phyloP scores from a whole-genome alignment of 2,797 vertebrate species.

The Pipistrellus nathusii region DNA sequence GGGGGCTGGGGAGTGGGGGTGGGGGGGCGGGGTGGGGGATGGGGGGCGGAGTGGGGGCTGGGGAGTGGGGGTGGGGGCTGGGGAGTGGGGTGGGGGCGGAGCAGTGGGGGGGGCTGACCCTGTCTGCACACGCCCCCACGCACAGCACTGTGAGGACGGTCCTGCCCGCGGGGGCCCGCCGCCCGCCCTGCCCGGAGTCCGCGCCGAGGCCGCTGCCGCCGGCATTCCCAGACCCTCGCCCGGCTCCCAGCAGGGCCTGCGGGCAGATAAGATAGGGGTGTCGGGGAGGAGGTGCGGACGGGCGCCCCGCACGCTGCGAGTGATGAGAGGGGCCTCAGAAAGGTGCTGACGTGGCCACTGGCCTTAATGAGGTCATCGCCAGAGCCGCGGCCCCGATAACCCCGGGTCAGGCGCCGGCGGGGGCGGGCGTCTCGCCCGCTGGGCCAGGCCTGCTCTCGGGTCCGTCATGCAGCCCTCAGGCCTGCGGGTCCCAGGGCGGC shows the following conservation, averaged over 20 bases:
- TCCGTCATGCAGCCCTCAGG: background rate
- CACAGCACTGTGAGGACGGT: too few relatives aligned
- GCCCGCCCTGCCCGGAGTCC: conserved; percentile 57
- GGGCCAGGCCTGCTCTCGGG: conserved; percentile 47
- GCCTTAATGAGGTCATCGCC: conserved; percentile 91
- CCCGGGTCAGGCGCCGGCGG: conserved; percentile 84
- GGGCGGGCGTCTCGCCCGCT: conserved; percentile 63
- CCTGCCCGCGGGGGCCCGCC: conserved; percentile 65
- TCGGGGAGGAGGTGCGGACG: conserved; percentile 86
- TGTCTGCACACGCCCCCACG: too few relatives aligned
- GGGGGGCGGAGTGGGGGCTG: too few relatives aligned
- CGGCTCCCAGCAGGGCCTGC: conserved; percentile 84
- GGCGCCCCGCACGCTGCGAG: conserved; percentile 83
- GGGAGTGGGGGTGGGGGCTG: too few relatives aligned
- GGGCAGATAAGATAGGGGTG: conserved; percentile 89
- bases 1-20: too few relatives aligned
- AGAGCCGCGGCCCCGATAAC: conserved; percentile 89
- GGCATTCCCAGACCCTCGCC: conserved; percentile 87
- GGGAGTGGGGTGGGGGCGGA: too few relatives aligned
- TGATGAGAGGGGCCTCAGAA: conserved; percentile 85
- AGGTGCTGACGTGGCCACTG: conserved; percentile 90
- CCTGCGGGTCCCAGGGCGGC: background rate
- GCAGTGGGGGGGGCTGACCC: too few relatives aligned
- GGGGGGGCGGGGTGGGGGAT: rapidly evolving
- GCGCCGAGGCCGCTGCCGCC: conserved; percentile 78